Evolutionary conservation across 92 coral and sea anemone species (phyloP).

Genomic region (Epizoanthus scotinus): DNA sequence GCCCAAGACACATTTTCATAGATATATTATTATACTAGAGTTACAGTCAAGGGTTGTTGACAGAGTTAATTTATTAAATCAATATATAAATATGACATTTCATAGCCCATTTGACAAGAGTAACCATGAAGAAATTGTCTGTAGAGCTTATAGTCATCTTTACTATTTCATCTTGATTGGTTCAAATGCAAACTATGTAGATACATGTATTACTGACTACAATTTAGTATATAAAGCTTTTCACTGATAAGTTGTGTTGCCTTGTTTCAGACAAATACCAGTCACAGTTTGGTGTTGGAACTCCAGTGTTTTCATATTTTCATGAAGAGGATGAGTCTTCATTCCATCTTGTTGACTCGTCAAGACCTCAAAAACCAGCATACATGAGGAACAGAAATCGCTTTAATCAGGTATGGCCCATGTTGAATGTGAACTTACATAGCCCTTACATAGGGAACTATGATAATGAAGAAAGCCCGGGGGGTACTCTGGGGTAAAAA

Average conservation of each 20-base stretch:
- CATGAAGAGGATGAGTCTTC: slow-evolving; percentile 99
- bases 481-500: no score
- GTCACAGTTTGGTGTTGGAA: slow-evolving; percentile 99
- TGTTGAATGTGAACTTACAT: neutral
- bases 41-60: no score
- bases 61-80: no score
- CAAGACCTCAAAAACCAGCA: slow-evolving; percentile 93
- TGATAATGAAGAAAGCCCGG: no score
- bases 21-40: no score
- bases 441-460: no score
- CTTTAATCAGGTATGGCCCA: slow-evolving; percentile 69
- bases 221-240: no score
- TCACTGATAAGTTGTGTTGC: neutral
- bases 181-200: neutral
- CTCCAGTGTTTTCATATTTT: slow-evolving; percentile 92
- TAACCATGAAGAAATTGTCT: no score
- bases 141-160: no score
- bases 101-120: no score
- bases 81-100: neutral
- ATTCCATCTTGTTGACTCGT: slow-evolving; percentile 95
- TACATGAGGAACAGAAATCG: slow-evolving; percentile 92
- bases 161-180: no score
- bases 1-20: no score
- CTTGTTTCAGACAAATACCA: slow-evolving; percentile 83
- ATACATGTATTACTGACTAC: neutral